Base-by-base conservation (phyloP, 2,113 vertebrate species). In the Clinocottus analis region DNA sequence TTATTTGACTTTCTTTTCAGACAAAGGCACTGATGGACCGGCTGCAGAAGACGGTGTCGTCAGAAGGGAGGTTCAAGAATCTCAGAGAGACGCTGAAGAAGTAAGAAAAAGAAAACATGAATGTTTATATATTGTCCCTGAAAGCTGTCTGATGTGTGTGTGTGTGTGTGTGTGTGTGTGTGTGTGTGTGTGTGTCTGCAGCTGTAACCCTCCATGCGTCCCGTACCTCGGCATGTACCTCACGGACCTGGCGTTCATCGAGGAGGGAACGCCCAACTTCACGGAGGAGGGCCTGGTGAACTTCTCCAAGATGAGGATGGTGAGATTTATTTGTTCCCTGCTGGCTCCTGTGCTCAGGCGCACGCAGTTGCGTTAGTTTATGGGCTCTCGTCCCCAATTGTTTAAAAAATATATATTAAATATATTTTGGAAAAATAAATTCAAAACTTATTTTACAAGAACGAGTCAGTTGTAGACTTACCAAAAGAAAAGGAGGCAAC, bases 281-380 rank as follows among this genome's bases (percentile, higher is more conserved):
- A 99, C 98, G 0, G 97, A 98, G 89, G 97, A 99, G 88, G 98
- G 98, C 45, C 96, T 99, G 76, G 98, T 99, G 47, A 99, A 99
- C 94, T 99, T 99, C 91, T 99, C 98, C 92, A 99, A 99, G 94
- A 99, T 99, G 98, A 96, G 98, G 93, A 99, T 99, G 98, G 98
- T 99, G 55, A 86, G 92, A 83, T 47, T 92, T n/a, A n/a, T 10
- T 7, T 11, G 23, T 21, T 4, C 5, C 6, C 33, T 23, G 0
- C 1, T n/a, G 35, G 7, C 29, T 33, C 29, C 16, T 33, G 39
- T 7, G 3, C n/a, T 63, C n/a, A n/a, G 2, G 31, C 31, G 3
- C 2, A 4, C 19, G 2, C 35, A 19, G 21, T 35, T 5, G 14
- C 16, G 7, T 10, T 19, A 19, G 27, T 60, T 21, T 60, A 31